Conservation (phyloP, 2,113 vertebrate species). For the Hepsetus odoe region DNA sequence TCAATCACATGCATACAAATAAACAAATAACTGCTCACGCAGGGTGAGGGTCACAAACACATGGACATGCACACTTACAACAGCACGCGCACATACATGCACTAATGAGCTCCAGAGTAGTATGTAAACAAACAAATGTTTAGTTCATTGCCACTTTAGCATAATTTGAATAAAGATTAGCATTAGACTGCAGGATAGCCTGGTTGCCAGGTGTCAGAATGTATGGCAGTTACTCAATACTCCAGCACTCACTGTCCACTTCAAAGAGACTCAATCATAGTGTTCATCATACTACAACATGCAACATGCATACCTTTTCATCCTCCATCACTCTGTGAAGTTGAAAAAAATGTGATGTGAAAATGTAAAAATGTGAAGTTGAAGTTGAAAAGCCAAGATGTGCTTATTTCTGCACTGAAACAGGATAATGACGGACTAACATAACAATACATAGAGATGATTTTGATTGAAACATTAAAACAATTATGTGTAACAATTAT, state of each 20-base stretch:
- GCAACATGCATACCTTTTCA: not conserved
- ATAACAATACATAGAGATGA: too few relatives aligned
- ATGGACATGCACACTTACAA: conserved; percentile 33
- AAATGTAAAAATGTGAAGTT: too few relatives aligned
- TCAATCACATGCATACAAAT: conserved; percentile 38
- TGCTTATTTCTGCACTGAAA: too few relatives aligned
- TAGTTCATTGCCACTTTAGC: not conserved
- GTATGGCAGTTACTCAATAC: conserved; percentile 61
- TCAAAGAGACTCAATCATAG: conserved; percentile 35
- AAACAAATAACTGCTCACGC: conserved; percentile 18
- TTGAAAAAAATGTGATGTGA: too few relatives aligned
- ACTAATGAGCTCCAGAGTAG: not conserved
- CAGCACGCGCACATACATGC: conserved; percentile 1
- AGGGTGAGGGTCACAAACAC: not conserved
- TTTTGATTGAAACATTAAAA: too few relatives aligned
- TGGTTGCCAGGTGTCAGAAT: conserved; percentile 35
- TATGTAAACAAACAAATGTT: not conserved
- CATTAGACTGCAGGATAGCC: not conserved
- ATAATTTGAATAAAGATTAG: not conserved
- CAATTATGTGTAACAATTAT: too few relatives aligned
- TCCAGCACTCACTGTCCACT: conserved; percentile 57
- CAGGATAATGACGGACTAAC: too few relatives aligned
- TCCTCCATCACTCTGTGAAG: too few relatives aligned
- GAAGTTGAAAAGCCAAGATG: too few relatives aligned
- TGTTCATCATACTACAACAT: not conserved